Evolutionary conservation across 2,113 vertebrate species (phyloP).

Genomic region (Haplochromis vanheusdeni): DNA sequence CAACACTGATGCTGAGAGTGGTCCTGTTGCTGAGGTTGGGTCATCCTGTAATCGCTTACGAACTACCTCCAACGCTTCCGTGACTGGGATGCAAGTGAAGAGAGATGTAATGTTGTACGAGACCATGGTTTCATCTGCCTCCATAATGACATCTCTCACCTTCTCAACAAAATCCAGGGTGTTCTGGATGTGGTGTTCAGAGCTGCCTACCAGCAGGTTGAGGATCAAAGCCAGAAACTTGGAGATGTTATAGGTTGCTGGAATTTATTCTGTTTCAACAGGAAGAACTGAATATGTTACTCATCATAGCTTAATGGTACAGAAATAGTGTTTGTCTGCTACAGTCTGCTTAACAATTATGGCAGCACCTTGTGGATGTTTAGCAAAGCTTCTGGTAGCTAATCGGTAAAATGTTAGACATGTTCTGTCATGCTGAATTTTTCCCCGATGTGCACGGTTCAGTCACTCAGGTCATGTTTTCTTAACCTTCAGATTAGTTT

Average conservation of each 20-base stretch:
- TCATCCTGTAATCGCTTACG: fast-evolving
- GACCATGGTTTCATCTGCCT: not conserved
- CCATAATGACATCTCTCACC: not conserved
- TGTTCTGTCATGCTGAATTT: not conserved
- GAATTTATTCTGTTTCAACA: not conserved
- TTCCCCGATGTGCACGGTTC: not conserved
- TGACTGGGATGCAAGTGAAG: not conserved
- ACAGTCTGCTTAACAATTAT: not conserved
- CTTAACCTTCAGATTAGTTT: not conserved
- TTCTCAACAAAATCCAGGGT: not conserved
- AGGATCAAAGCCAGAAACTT: not conserved
- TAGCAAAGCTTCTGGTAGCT: not conserved
- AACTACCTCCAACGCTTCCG: fast-evolving
- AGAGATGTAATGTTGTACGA: not conserved
- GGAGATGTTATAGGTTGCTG: not conserved
- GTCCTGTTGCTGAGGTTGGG: not conserved
- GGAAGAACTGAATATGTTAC: not conserved
- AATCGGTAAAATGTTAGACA: not conserved
- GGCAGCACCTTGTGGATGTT: not conserved
- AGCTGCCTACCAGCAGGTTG: not conserved
- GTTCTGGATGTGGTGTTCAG: not conserved
- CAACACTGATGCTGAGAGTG: too few species aligned
- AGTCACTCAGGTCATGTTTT: not conserved
- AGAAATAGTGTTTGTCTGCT: not conserved
- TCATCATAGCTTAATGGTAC: not conserved